These are phyloP conservation scores for Pseudochirops corinnae DNA, from an alignment of 2,797 vertebrate species.

Conservation along the genomic window DNA sequence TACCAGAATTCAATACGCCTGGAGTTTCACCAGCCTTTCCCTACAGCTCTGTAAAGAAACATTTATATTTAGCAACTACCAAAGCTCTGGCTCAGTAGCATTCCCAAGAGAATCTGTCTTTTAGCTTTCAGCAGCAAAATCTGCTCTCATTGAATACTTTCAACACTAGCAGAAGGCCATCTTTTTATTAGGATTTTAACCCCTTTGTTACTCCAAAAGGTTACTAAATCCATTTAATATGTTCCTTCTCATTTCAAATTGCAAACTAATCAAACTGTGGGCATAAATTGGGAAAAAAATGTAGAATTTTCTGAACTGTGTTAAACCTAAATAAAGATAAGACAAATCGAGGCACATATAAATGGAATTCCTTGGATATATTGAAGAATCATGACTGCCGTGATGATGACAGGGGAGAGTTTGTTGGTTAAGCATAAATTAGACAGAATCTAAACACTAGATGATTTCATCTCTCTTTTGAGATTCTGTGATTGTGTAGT, in stretches of 20 bases:
- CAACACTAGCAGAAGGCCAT: not conserved
- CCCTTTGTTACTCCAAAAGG: not conserved
- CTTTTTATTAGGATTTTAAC: not conserved
- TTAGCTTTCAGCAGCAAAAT: not conserved
- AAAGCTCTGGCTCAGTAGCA: not conserved
- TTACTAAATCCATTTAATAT: not conserved
- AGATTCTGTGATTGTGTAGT: not conserved
- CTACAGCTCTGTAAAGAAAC: conserved; percentile 1
- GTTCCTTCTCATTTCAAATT: not conserved
- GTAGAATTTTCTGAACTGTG: not conserved
- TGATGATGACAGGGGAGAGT: not conserved
- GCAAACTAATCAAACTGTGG: not conserved
- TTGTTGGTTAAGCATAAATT: not conserved
- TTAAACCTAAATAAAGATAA: not conserved
- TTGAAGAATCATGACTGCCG: not conserved
- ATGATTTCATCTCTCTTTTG: not conserved
- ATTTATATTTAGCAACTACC: not conserved
- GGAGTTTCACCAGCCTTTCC: not conserved
- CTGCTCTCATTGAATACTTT: not conserved
- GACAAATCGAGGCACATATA: not conserved
- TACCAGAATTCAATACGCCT: not conserved
- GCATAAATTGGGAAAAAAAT: not conserved
- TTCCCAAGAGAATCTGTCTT: not conserved
- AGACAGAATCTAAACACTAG: not conserved
- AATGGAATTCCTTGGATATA: not conserved